Conservation (phyloP, 2,113 vertebrate genomes). For the Nothocercus nigrocapillus region DNA sequence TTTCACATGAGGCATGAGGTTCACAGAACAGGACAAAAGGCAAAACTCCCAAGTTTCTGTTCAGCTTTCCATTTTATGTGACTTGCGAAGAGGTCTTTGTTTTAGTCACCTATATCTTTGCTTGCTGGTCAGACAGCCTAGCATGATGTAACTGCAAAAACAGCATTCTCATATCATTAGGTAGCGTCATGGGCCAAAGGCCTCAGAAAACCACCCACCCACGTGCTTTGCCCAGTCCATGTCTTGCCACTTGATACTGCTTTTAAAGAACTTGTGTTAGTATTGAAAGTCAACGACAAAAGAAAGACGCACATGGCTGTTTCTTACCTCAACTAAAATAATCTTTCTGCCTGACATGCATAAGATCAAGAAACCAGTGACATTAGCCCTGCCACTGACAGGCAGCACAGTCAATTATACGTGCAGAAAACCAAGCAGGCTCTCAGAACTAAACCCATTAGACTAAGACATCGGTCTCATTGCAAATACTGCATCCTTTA, state of each 20-base stretch:
- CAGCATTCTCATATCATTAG: neutral
- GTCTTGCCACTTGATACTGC: neutral
- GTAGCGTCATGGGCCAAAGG: neutral
- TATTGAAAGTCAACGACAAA: neutral
- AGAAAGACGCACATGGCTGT: neutral
- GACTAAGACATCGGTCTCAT: neutral
- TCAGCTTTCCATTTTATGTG: neutral
- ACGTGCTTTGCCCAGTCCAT: neutral
- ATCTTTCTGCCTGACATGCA: neutral
- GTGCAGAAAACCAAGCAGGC: neutral
- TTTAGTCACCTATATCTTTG: neutral
- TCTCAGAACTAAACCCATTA: neutral
- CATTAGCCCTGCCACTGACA: constrained; percentile 10
- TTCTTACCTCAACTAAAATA: neutral
- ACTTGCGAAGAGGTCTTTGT: neutral
- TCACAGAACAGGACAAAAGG: neutral
- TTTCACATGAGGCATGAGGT: neutral
- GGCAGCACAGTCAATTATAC: neutral
- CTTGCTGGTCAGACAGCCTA: neutral
- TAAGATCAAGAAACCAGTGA: constrained; percentile 6
- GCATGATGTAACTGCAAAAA: neutral
- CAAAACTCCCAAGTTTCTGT: neutral
- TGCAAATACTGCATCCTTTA: neutral
- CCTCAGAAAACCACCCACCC: neutral
- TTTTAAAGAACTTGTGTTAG: neutral